A percentile compares a stretch with the other conserved stretches of the same genome.
phyloP scores from a whole-genome alignment of 2,888 invertebrate genomes.

The Leucania comma region DNA sequence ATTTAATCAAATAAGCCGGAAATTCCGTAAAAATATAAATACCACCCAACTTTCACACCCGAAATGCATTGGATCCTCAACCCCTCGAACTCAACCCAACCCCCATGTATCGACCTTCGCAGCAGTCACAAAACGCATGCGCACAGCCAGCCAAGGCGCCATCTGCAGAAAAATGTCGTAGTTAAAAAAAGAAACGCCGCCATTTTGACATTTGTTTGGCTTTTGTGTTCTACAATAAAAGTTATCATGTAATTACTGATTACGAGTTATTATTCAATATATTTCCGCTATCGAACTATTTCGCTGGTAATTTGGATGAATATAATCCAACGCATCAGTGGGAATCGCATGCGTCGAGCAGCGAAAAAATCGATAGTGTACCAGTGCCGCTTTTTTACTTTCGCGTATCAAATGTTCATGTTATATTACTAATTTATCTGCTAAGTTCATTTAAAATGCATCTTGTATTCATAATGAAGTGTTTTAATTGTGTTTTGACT shows the following conservation, averaged over 20 bases:
- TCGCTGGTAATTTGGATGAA: constrained; percentile 64
- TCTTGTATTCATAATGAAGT: constrained; percentile 55
- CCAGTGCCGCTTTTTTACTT: constrained; percentile 88
- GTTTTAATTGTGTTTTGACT: constrained; percentile 52
- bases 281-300: constrained; percentile 71
- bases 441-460: constrained; percentile 46
- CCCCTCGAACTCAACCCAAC: constrained; percentile 25
- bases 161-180: constrained; percentile 76
- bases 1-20: neutral
- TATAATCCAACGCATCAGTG: constrained; percentile 71
- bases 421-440: constrained; percentile 66
- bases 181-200: constrained; percentile 84
- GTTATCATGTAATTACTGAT: constrained; percentile 81
- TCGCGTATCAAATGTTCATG: constrained; percentile 74
- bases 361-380: constrained; percentile 86
- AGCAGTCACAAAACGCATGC: constrained; percentile 85
- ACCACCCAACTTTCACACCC: neutral
- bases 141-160: constrained; percentile 76
- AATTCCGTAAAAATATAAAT: neutral
- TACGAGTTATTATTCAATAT: constrained; percentile 69
- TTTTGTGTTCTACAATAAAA: constrained; percentile 85
- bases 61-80: constrained; percentile 27
- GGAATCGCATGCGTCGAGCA: constrained; percentile 73
- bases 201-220: constrained; percentile 91
- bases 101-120: constrained; percentile 72